Conservation (phyloP, 92 coral and sea anemone species). For the Porites rus region DNA sequence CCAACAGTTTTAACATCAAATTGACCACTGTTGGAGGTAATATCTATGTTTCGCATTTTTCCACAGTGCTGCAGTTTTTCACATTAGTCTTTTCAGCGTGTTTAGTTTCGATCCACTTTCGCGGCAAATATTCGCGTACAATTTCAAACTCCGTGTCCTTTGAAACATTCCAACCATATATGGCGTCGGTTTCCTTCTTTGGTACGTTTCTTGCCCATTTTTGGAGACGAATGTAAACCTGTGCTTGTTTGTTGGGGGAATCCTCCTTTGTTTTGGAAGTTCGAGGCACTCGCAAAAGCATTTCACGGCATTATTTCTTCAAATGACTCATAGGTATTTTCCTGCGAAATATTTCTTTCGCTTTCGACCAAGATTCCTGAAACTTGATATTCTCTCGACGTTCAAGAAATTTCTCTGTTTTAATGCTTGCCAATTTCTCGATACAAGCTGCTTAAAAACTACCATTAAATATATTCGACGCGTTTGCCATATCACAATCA, state of each 20-base stretch:
- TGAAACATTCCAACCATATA: constrained; percentile 97
- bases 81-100: not conserved
- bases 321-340: too few species aligned
- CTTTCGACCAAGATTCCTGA: constrained; percentile 1
- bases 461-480: not conserved
- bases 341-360: not conserved
- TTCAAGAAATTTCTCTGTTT: not conserved
- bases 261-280: constrained; percentile 23
- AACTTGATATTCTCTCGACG: constrained; percentile 22
- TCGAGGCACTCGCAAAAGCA: not conserved
- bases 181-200: constrained; percentile 98
- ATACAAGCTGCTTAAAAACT: not conserved
- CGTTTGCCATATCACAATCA: not conserved
- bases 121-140: constrained; percentile 22
- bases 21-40: not conserved
- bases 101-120: constrained; percentile 13
- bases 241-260: constrained; percentile 33
- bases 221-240: constrained; percentile 57
- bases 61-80: not conserved
- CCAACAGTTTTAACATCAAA: not conserved
- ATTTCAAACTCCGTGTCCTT: constrained; percentile 95
- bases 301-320: not conserved
- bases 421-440: constrained; percentile 12
- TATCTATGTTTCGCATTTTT: not conserved
- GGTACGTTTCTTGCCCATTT: constrained; percentile 79